Percentiles rank a stretch among this genome's conserved stretches.
Evolutionary conservation across 1,140 invertebrate genomes (phyloP).

Genomic region (Calliopsis andreniformis): DNA sequence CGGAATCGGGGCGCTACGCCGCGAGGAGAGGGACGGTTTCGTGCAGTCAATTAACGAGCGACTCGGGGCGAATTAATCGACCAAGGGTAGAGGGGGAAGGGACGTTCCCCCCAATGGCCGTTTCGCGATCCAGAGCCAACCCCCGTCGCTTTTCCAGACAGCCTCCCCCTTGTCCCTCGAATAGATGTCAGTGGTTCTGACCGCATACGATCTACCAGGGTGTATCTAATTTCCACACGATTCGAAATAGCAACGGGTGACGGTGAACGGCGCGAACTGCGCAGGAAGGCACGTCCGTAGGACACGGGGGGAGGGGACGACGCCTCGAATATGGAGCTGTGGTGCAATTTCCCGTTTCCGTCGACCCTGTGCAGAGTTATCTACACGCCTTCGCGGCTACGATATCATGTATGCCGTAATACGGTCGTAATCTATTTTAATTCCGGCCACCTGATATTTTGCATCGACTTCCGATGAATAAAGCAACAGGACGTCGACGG

Average conservation of each 20-base stretch:
- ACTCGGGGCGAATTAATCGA: too few relatives aligned
- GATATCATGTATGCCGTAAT: slow-evolving; percentile 32
- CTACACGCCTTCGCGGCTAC: not conserved
- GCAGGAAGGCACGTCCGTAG: slow-evolving; percentile 23
- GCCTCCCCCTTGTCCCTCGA: too few relatives aligned
- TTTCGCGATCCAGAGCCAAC: too few relatives aligned
- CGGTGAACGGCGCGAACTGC: slow-evolving; percentile 14
- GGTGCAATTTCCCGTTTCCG: slow-evolving; percentile 42
- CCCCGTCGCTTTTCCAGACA: too few relatives aligned
- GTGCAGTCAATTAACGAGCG: too few relatives aligned
- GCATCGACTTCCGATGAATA: slow-evolving; percentile 24
- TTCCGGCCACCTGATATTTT: slow-evolving; percentile 38
- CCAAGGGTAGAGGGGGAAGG: too few relatives aligned
- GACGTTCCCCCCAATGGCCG: too few relatives aligned
- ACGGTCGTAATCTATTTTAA: slow-evolving; percentile 43
- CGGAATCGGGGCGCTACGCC: too few relatives aligned
- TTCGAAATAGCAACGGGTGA: not conserved
- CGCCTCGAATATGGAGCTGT: slow-evolving; percentile 39
- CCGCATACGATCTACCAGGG: slow-evolving; percentile 3
- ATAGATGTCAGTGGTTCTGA: slow-evolving; percentile 29
- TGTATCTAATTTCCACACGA: slow-evolving; percentile 42
- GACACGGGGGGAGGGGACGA: not conserved
- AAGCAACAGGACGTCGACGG: slow-evolving; percentile 4
- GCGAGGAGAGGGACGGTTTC: too few relatives aligned
- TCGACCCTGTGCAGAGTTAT: slow-evolving; percentile 30